Base-by-base conservation (phyloP, 1,140 invertebrate species). In the Phenacoccus solenopsis region DNA sequence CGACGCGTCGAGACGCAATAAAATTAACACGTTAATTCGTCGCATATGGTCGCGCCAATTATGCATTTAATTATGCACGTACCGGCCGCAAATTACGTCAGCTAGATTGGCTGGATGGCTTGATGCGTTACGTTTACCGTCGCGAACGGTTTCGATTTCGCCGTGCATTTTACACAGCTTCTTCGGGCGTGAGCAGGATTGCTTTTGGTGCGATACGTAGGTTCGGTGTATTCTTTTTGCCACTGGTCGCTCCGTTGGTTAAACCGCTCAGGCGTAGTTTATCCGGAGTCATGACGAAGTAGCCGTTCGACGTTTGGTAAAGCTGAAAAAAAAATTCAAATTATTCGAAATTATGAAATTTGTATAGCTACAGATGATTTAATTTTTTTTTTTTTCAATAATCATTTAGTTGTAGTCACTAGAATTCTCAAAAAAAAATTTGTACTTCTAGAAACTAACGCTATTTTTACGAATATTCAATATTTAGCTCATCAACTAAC, bases 261-360 rank as follows among this genome's bases (percentile, higher is more conserved):
- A 70, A 71, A 57, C 68, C 64, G 1, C 71, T 85, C 24, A 86
- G 80, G 22, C 87, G 81, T 30, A 85, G 81, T 12, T 74, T 82
- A 84, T 93, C 90, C 57, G 90, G 90, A 59, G 90, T 93, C 20
- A 91, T 88, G 69, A 93, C 89, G 74, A 91, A 93, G 78, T 91
- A 93, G 28, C 90, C 90, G 76, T 88, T 85, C 0, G 89, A 87
- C 0, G 90, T 93, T 78, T 92, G 90, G 78, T 93, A 93, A 71
- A 92, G 86, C 78, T 79, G 72, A 16, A 49, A n/a, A n/a, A n/a
- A n/a, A n/a, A n/a, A n/a, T n/a, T n/a, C n/a, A n/a, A n/a, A n/a
- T n/a, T n/a, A n/a, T n/a, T n/a, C n/a, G n/a, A n/a, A n/a, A n/a
- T n/a, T n/a, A n/a, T n/a, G n/a, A n/a, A n/a, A n/a, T n/a, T n/a